These are phyloP conservation scores for Dasyprocta punctata DNA, from an alignment of 2,113 vertebrate species.

Conservation along the genomic window DNA sequence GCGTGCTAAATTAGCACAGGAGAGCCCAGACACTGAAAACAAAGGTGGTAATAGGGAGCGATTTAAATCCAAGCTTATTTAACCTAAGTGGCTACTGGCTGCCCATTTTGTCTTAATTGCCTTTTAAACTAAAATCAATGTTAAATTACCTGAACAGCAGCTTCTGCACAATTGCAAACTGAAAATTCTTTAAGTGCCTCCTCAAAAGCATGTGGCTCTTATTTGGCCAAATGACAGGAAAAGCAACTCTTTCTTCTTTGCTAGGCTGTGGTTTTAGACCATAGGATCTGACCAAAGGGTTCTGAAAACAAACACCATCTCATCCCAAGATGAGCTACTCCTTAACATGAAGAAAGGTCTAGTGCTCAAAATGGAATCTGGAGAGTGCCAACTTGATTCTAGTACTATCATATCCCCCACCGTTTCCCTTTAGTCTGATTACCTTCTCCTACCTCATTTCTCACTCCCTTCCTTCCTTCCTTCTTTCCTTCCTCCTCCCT, in stretches of 20 bases:
- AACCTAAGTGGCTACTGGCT: slow-evolving; percentile 74
- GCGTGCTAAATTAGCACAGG: background rate
- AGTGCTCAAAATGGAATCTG: background rate
- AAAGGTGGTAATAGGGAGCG: slow-evolving; percentile 53
- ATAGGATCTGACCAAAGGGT: background rate
- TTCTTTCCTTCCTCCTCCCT: background rate
- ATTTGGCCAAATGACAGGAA: slow-evolving; percentile 24
- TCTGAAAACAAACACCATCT: background rate
- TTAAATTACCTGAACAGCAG: slow-evolving; percentile 81
- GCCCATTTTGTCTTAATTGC: slow-evolving; percentile 82
- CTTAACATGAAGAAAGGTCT: background rate
- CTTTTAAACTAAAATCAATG: slow-evolving; percentile 85
- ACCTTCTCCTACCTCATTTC: background rate
- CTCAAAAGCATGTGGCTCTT: slow-evolving; percentile 51
- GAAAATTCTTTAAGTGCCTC: slow-evolving; percentile 75
- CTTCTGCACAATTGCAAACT: slow-evolving; percentile 65
- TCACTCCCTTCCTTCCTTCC: background rate
- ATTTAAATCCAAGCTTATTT: slow-evolving; percentile 80
- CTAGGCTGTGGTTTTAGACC: background rate
- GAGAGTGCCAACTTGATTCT: background rate
- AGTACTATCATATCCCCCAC: too few relatives aligned
- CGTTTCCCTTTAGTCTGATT: background rate
- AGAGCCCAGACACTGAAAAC: slow-evolving; percentile 31
- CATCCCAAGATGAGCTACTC: background rate
- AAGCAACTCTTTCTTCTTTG: background rate